Conservation (phyloP, 2,888 invertebrate species). For the Apoda limacodes region DNA sequence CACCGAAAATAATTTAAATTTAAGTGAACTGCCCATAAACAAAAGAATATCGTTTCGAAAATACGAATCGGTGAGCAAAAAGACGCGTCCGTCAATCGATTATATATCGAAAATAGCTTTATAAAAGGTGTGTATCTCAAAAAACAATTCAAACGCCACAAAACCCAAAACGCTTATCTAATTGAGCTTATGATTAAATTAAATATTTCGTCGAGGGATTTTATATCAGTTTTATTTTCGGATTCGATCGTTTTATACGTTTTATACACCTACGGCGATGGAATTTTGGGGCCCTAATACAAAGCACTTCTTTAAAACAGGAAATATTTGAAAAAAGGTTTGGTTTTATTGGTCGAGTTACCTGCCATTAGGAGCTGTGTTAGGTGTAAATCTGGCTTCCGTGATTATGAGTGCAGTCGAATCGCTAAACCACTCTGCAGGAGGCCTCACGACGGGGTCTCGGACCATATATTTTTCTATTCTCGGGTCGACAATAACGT, state of each 20-base stretch:
- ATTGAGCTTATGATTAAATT: conserved; percentile 69
- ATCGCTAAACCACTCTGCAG: conserved; percentile 54
- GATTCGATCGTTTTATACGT: conserved; percentile 57
- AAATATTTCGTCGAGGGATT: conserved; percentile 67
- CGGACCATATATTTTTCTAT: conserved; percentile 62
- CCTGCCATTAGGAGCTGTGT: conserved; percentile 63
- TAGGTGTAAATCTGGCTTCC: conserved; percentile 67
- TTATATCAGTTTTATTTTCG: conserved; percentile 64
- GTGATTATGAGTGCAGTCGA: conserved; percentile 36
- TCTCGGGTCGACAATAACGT: conserved; percentile 53
- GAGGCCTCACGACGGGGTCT: conserved; percentile 49
- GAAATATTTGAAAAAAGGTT: conserved; percentile 62
- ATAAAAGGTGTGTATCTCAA: too few species aligned
- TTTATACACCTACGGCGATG: conserved; percentile 65
- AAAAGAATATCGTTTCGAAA: conserved; percentile 37
- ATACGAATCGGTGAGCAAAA: conserved; percentile 31
- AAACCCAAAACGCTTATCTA: conserved; percentile 67
- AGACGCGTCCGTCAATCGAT: conserved; percentile 28
- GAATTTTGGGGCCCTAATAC: conserved; percentile 50
- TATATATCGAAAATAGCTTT: too few species aligned
- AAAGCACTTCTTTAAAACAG: conserved; percentile 60
- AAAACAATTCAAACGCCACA: conserved; percentile 63
- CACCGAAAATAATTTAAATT: conserved; percentile 55
- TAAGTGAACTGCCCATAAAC: conserved; percentile 47
- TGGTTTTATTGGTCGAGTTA: conserved; percentile 63